A percentile compares a stretch with the other conserved stretches of the same genome.
phyloP scores from a whole-genome alignment of 2,113 vertebrate species.

The Notarius lentiginosus region DNA sequence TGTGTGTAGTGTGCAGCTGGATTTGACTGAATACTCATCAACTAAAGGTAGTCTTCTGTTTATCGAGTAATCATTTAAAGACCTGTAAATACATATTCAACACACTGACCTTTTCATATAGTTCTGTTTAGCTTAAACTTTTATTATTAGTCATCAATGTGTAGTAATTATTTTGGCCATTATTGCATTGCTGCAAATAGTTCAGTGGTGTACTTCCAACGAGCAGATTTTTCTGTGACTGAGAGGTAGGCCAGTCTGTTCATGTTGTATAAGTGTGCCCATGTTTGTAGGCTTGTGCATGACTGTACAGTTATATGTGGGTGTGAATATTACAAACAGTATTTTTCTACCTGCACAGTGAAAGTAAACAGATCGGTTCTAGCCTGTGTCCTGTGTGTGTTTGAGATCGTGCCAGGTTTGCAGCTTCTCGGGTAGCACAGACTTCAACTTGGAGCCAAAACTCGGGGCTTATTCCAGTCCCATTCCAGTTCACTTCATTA shows the following conservation, averaged over 20 bases:
- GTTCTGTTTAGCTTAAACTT: not conserved
- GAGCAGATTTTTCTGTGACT: conserved; percentile 45
- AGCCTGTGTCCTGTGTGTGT: conserved; percentile 33
- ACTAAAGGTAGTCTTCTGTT: not conserved
- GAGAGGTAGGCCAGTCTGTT: conserved; percentile 12
- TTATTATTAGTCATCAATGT: not conserved
- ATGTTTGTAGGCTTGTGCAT: conserved; percentile 33
- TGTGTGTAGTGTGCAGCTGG: not conserved
- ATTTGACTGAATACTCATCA: not conserved
- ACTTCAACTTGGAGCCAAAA: conserved; percentile 22
- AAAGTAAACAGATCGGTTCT: conserved; percentile 60
- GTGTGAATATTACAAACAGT: conserved; percentile 52
- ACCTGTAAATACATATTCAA: not conserved
- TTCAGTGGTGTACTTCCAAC: conserved; percentile 18
- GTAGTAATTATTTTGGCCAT: conserved; percentile 2
- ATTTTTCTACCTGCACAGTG: conserved; percentile 49
- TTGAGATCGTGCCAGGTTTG: conserved; percentile 9
- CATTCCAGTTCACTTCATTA: conserved; percentile 10
- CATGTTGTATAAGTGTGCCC: conserved; percentile 18
- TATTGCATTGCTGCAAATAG: conserved; percentile 4
- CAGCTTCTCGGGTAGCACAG: conserved; percentile 20
- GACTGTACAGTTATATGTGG: conserved; percentile 49
- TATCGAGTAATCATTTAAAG: not conserved
- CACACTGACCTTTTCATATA: not conserved
- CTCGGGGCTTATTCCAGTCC: conserved; percentile 17